Base-by-base conservation (phyloP, 2,113 vertebrate genomes). In the Trochalopteron elliotii region DNA sequence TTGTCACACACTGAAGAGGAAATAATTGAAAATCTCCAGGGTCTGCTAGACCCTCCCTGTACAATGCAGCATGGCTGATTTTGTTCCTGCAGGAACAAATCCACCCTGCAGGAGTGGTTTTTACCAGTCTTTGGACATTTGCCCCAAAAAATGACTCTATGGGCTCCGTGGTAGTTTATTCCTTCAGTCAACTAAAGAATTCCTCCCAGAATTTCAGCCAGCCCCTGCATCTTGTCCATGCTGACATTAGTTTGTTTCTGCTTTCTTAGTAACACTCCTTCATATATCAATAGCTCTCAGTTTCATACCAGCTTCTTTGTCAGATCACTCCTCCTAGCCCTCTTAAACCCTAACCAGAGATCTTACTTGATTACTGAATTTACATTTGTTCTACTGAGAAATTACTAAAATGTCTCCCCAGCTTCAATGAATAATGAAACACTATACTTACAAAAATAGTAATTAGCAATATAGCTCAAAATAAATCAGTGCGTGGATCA, bases 401-500 rank as follows among this genome's bases (percentile, higher is more conserved):
- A 93, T 79, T 11, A 91, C 83, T 90, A 87, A 96, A 88, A 94
- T 56, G 56, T 74, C 76, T 95, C 70, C 80, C 61, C 87, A 84
- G 72, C 56, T 93, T 79, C 90, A 97, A 89, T 80, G 94, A 96
- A 94, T 87, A 97, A 87, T 63, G 84, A 96, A 93, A 89, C 45
- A 84, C 70, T 72, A 57, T 4, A 85, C 60, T 92, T 49, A 89
- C 84, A 88, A 95, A 76, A 95, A 87, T 75, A 94, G 80, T 96
- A 98, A 97, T 97, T 97, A 97, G 96, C 90, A 88, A 86, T 88
- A 64, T 83, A 97, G 94, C 90, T 93, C 96, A 97, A 96, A 97
- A 96, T 93, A 97, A 97, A 96, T 55, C 93, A 59, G 37, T 84
- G 79, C 83, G 90, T 87, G 53, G 93, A 95, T 93, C 61, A 87